A percentile compares a stretch with the other conserved stretches of the same genome.
Conservation (phyloP, 1,140 invertebrate species). For the Caligus rogercresseyi region DNA sequence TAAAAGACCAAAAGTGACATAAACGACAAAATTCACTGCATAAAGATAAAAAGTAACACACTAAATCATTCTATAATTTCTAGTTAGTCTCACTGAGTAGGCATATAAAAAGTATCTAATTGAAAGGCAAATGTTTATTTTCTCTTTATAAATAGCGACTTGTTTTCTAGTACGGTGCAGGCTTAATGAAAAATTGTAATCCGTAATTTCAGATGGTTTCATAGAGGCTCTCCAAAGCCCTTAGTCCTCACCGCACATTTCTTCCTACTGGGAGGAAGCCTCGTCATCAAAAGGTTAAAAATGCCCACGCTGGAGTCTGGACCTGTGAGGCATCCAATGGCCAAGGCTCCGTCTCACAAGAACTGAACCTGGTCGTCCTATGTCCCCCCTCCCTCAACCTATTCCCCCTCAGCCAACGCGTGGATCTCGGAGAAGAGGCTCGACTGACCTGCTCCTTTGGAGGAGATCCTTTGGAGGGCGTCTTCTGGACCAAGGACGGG, state of each 20-base stretch:
- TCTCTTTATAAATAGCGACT: too few species aligned
- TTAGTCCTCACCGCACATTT: background rate
- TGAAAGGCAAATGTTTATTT: too few species aligned
- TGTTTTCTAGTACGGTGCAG: too few species aligned
- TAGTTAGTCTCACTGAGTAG: too few species aligned
- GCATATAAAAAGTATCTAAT: too few species aligned
- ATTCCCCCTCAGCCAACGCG: background rate
- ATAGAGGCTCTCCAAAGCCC: too few species aligned
- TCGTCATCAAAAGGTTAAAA: slow-evolving; percentile 39
- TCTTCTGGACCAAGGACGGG: slow-evolving; percentile 83
- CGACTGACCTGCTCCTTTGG: background rate
- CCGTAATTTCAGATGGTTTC: background rate
- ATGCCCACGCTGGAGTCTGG: slow-evolving; percentile 40
- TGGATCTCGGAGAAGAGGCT: slow-evolving; percentile 4
- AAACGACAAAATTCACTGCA: too few species aligned
- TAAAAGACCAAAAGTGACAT: too few species aligned
- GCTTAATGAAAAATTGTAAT: too few species aligned
- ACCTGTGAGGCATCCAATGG: slow-evolving; percentile 36
- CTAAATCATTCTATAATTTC: too few species aligned
- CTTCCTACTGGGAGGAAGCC: background rate
- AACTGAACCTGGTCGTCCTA: slow-evolving; percentile 31
- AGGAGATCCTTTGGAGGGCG: slow-evolving; percentile 48
- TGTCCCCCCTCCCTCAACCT: background rate
- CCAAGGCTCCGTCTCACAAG: slow-evolving; percentile 31
- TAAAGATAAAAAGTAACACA: too few species aligned